Evolutionary conservation across 1,140 invertebrate genomes (phyloP).

Genomic region (Drosophila malerkotliana): DNA sequence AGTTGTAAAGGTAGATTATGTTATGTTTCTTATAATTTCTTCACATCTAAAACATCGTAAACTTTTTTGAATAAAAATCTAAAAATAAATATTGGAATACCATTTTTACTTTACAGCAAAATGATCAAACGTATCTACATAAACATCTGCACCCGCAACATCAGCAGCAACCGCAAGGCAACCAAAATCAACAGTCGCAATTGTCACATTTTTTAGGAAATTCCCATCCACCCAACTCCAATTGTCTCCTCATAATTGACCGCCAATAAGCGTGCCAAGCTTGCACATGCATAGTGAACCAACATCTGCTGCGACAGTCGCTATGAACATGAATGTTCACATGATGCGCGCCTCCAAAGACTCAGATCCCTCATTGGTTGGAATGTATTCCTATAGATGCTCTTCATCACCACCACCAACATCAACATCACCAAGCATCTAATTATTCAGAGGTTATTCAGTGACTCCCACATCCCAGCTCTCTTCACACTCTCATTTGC

Average conservation of each 20-base stretch:
- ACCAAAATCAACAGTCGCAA: slow-evolving; percentile 85
- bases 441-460: slow-evolving; percentile 62
- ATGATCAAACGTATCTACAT: slow-evolving; percentile 14
- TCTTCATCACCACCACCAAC: slow-evolving; percentile 85
- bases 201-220: slow-evolving; percentile 79
- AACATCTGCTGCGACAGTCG: slow-evolving; percentile 53
- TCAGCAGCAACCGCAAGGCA: too few relatives aligned
- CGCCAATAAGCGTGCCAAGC: slow-evolving; percentile 68
- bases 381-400: slow-evolving; percentile 66
- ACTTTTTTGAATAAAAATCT: not conserved
- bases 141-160: slow-evolving; percentile 1
- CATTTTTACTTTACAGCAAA: slow-evolving; percentile 6
- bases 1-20: too few relatives aligned
- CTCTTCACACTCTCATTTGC: slow-evolving; percentile 33
- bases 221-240: slow-evolving; percentile 14
- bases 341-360: slow-evolving; percentile 65
- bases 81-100: not conserved
- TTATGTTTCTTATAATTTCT: too few relatives aligned
- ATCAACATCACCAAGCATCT: slow-evolving; percentile 18
- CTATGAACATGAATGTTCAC: slow-evolving; percentile 76
- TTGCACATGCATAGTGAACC: slow-evolving; percentile 67
- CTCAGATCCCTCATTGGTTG: slow-evolving; percentile 60
- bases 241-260: slow-evolving; percentile 73
- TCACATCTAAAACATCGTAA: not conserved
- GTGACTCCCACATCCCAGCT: slow-evolving; percentile 85